phyloP scores from a whole-genome alignment of 2,888 invertebrate species.

The Mythimna impura region DNA sequence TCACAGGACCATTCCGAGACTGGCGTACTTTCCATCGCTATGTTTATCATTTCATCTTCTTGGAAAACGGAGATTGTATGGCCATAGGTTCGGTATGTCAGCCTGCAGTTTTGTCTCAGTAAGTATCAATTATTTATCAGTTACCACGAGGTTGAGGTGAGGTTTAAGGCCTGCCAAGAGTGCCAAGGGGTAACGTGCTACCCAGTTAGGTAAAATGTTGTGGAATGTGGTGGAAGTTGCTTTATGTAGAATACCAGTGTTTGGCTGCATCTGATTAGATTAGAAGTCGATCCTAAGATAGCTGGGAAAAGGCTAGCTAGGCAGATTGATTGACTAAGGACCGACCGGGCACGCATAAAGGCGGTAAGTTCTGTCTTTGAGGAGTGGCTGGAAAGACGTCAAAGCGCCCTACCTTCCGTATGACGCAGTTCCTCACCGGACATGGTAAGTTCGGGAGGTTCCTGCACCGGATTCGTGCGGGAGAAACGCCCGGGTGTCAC shows the following conservation, averaged over 20 bases:
- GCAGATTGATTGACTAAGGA: not conserved
- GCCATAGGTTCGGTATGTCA: slow-evolving; percentile 92
- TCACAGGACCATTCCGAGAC: slow-evolving; percentile 90
- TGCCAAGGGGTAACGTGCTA: not conserved
- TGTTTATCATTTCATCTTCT: slow-evolving; percentile 92
- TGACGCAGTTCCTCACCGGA: too few species aligned
- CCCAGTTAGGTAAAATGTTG: not conserved
- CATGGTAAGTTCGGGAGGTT: too few species aligned
- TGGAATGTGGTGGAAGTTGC: not conserved
- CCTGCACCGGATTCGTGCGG: too few species aligned
- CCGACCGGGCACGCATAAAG: too few species aligned
- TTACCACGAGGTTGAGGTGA: not conserved
- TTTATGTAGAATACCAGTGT: not conserved
- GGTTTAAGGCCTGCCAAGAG: too few species aligned
- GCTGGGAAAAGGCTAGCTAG: not conserved
- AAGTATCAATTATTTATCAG: slow-evolving; percentile 65
- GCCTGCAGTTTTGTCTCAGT: slow-evolving; percentile 91
- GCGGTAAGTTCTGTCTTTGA: too few species aligned
- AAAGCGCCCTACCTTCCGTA: too few species aligned
- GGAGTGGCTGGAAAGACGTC: too few species aligned
- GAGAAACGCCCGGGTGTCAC: too few species aligned
- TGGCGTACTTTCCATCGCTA: slow-evolving; percentile 93
- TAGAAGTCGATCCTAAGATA: too few species aligned
- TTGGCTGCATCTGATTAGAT: too few species aligned
- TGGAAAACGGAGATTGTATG: slow-evolving; percentile 93